These are phyloP conservation scores for Aproaerema taeniolella DNA, from an alignment of 2,888 invertebrate species.

Conservation along the genomic window DNA sequence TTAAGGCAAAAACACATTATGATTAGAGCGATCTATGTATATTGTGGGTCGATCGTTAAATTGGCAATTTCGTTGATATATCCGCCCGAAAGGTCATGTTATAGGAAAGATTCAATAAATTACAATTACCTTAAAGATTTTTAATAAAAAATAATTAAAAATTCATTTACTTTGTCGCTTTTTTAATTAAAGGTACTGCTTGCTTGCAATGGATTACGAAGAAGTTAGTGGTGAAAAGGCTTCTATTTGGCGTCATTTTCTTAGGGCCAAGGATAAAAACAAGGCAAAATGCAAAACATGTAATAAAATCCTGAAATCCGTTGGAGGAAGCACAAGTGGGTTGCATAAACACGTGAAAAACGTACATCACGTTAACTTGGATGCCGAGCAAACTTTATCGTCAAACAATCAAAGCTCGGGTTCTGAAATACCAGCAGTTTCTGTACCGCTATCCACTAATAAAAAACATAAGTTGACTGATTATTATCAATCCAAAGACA, in stretches of 20 bases:
- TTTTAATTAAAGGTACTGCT: too few relatives aligned
- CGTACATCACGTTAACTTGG: conserved; percentile 3
- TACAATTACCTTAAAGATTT: too few relatives aligned
- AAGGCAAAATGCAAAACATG: conserved; percentile 12
- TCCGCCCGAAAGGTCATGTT: too few relatives aligned
- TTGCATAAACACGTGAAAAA: conserved; percentile 10
- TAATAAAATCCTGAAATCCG: conserved; percentile 6
- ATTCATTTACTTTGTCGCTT: too few relatives aligned
- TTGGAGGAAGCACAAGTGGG: conserved; percentile 5
- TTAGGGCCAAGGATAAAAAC: conserved; percentile 5
- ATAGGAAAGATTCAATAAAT: too few relatives aligned
- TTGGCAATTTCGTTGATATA: too few relatives aligned
- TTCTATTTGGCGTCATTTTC: conserved; percentile 5
- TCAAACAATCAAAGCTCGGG: too few relatives aligned
- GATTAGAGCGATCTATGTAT: too few relatives aligned
- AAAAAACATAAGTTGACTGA: conserved; percentile 8
- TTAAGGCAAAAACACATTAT: too few relatives aligned
- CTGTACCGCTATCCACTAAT: not conserved
- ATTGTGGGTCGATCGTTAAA: too few relatives aligned
- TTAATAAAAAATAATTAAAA: too few relatives aligned
- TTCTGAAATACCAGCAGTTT: not conserved
- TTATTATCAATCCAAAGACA: conserved; percentile 4
- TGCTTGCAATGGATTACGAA: conserved; percentile 2
- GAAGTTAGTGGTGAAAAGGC: not conserved
- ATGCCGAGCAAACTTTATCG: conserved; percentile 1